Conservation (phyloP, 2,797 vertebrate genomes). For the Falco novaeseelandiae region DNA sequence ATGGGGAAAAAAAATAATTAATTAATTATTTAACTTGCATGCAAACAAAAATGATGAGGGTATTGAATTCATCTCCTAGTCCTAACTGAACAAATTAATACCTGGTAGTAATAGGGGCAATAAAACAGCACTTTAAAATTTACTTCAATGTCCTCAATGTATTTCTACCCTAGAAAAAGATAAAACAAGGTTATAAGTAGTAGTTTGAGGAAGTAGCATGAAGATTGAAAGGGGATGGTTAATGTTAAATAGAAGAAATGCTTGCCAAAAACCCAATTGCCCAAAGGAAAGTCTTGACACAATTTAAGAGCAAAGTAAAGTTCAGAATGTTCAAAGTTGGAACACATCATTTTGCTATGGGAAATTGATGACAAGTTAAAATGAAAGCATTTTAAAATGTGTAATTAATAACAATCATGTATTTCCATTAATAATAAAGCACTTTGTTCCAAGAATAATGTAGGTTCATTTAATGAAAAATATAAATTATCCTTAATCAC, state of each 20-base stretch:
- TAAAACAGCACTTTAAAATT: constrained; percentile 16
- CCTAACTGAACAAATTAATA: not conserved
- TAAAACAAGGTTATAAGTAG: constrained; percentile 10
- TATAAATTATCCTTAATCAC: constrained; percentile 34
- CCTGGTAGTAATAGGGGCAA: not conserved
- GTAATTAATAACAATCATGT: constrained; percentile 31
- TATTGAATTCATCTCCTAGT: not conserved
- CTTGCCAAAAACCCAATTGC: not conserved
- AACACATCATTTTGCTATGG: constrained; percentile 10
- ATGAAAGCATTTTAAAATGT: constrained; percentile 16
- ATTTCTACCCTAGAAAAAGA: not conserved
- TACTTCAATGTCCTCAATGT: not conserved
- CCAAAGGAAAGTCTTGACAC: constrained; percentile 16
- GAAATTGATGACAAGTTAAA: constrained; percentile 42
- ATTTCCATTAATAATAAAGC: constrained; percentile 39
- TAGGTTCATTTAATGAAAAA: constrained; percentile 42
- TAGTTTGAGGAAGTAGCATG: not conserved
- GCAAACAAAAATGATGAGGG: not conserved
- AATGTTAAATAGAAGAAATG: not conserved
- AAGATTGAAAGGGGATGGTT: not conserved
- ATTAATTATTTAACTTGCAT: not conserved
- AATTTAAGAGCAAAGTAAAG: constrained; percentile 43
- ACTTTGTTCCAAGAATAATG: constrained; percentile 5
- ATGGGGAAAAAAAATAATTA: not conserved
- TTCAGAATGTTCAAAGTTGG: not conserved